phyloP scores from a whole-genome alignment of 2,113 vertebrate genomes.

The Tyto alba region DNA sequence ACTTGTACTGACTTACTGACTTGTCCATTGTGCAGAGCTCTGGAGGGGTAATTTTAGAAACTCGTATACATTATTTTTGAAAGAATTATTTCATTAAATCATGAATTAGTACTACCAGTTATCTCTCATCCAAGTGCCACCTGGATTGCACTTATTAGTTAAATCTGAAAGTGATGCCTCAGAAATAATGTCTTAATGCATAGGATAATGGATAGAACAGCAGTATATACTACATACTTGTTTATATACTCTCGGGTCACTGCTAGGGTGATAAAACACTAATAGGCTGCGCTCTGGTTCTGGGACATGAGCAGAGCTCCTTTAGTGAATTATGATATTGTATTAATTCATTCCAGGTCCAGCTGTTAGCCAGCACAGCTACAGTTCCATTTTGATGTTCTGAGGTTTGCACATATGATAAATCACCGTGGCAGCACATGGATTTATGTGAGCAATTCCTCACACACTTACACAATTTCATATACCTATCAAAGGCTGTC shows the following conservation, averaged over 20 bases:
- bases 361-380: neutral
- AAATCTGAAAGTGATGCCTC: neutral
- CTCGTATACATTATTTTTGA: neutral
- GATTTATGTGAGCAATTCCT: constrained; percentile 32
- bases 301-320: neutral
- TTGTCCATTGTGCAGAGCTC: neutral
- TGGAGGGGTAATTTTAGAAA: neutral
- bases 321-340: constrained; percentile 2
- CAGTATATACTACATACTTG: neutral
- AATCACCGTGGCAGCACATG: neutral
- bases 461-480: neutral
- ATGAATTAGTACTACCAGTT: neutral
- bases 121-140: neutral
- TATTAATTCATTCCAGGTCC: constrained; percentile 19
- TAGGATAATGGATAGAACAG: neutral
- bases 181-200: neutral
- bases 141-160: neutral
- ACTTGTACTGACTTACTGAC: neutral
- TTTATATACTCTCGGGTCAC: neutral
- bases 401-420: constrained; percentile 19
- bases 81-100: neutral
- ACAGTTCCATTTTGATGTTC: constrained; percentile 2
- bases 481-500: constrained; percentile 9
- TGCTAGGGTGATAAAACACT: neutral
- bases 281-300: neutral